Evolutionary conservation across 1,140 invertebrate species (phyloP).

Genomic region (Stenopsyche tienmushanensis): DNA sequence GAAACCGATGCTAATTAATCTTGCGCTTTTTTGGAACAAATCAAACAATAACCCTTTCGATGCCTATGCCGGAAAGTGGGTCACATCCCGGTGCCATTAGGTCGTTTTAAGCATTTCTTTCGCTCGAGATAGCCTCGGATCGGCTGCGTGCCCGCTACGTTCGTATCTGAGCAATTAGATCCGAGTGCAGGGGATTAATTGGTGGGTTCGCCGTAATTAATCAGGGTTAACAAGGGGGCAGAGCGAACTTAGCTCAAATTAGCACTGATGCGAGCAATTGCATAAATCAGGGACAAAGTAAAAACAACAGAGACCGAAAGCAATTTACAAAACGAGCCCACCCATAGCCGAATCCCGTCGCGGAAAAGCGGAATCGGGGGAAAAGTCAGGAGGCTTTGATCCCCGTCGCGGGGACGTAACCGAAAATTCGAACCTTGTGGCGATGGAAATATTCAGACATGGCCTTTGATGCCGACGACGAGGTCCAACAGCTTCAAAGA

Average conservation of each 20-base stretch:
- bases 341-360: too few species aligned
- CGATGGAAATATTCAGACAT: too few species aligned
- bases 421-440: too few species aligned
- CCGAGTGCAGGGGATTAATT: conserved; percentile 1
- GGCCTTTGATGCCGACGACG: conserved; percentile 7
- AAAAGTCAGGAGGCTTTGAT: too few species aligned
- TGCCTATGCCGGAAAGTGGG: too few species aligned
- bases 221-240: conserved; percentile 1
- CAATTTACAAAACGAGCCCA: too few species aligned
- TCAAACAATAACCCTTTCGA: too few species aligned
- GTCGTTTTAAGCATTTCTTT: not conserved
- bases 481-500: conserved; percentile 4
- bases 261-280: not conserved
- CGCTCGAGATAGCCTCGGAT: not conserved
- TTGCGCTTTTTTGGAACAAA: too few species aligned
- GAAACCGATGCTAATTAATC: too few species aligned
- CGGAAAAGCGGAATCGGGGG: too few species aligned
- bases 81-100: too few species aligned
- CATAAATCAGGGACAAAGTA: not conserved
- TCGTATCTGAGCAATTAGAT: conserved; percentile 2
- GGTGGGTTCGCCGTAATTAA: not conserved
- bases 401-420: not conserved
- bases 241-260: conserved; percentile 3
- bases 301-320: not conserved
- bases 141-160: not conserved